Conservation (phyloP, 2,113 vertebrate genomes). For the Plectropomus leopardus region DNA sequence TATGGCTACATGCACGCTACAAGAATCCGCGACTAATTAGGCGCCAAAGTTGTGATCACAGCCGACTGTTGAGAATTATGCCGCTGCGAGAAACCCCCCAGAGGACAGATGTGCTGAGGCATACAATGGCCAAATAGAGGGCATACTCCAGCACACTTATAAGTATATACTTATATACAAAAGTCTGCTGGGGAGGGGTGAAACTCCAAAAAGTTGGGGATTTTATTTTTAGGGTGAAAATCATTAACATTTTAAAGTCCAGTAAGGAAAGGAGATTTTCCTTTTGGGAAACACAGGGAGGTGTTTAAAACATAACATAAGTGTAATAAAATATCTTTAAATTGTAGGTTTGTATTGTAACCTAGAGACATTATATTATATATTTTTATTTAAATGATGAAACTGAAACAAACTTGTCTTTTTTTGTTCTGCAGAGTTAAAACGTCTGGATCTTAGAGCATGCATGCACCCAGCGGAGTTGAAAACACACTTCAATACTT, state of each 20-base stretch:
- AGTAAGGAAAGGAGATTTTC: not conserved
- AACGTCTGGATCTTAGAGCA: slow-evolving; percentile 24
- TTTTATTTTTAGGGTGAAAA: slow-evolving; percentile 16
- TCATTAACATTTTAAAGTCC: slow-evolving; percentile 12
- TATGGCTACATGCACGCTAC: slow-evolving; percentile 52
- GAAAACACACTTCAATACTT: slow-evolving; percentile 48
- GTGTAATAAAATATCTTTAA: not conserved
- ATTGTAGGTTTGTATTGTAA: not conserved
- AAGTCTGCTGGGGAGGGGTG: slow-evolving; percentile 9
- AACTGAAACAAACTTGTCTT: not conserved
- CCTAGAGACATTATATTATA: not conserved
- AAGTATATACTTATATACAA: no score
- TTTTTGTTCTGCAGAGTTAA: not conserved
- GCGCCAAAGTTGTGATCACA: slow-evolving; percentile 49
- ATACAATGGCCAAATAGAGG: not conserved
- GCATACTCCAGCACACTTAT: no score
- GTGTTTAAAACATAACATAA: not conserved
- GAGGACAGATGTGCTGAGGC: slow-evolving; percentile 17
- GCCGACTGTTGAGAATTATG: slow-evolving; percentile 22
- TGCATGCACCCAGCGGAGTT: slow-evolving; percentile 33
- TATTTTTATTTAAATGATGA: not conserved
- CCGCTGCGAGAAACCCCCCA: slow-evolving; percentile 3
- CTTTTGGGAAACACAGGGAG: not conserved
- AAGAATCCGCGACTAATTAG: slow-evolving; percentile 70
- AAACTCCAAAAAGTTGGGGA: slow-evolving; percentile 15